Conservation (phyloP, 2,888 invertebrate species). For the Cephus sareptanus region DNA sequence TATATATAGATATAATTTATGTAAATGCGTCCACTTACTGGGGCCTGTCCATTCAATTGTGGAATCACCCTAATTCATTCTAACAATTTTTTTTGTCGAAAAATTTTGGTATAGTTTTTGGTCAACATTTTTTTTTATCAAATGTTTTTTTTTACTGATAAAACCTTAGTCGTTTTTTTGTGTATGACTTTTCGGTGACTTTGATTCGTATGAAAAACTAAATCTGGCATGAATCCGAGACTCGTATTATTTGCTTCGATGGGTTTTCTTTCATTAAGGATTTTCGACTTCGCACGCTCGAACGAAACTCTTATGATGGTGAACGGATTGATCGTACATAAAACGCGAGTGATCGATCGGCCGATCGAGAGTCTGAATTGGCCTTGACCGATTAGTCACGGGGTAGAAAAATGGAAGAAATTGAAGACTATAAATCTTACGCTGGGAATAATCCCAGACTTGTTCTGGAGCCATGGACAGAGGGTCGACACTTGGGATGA, state of each 20-base stretch:
- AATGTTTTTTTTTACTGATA: not conserved
- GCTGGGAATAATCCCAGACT: not conserved
- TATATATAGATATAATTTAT: too few relatives aligned
- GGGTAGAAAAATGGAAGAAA: constrained; percentile 6
- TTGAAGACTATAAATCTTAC: not conserved
- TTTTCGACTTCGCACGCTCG: not conserved
- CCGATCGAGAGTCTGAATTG: not conserved
- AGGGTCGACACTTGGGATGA: not conserved
- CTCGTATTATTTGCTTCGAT: not conserved
- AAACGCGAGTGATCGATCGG: not conserved
- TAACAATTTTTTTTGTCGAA: not conserved
- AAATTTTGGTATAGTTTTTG: not conserved
- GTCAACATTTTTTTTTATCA: not conserved
- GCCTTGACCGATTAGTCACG: not conserved
- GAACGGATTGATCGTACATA: not conserved
- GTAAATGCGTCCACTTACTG: too few relatives aligned
- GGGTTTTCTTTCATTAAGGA: too few relatives aligned
- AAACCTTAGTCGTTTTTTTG: not conserved
- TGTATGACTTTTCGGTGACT: not conserved
- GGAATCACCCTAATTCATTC: not conserved
- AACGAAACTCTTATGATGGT: not conserved
- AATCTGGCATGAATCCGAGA: not conserved
- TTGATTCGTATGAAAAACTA: not conserved
- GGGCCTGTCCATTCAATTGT: too few relatives aligned
- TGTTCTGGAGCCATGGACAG: not conserved